Evolutionary conservation across 2,113 vertebrate species (phyloP).

Genomic region (Rattus rattus): DNA sequence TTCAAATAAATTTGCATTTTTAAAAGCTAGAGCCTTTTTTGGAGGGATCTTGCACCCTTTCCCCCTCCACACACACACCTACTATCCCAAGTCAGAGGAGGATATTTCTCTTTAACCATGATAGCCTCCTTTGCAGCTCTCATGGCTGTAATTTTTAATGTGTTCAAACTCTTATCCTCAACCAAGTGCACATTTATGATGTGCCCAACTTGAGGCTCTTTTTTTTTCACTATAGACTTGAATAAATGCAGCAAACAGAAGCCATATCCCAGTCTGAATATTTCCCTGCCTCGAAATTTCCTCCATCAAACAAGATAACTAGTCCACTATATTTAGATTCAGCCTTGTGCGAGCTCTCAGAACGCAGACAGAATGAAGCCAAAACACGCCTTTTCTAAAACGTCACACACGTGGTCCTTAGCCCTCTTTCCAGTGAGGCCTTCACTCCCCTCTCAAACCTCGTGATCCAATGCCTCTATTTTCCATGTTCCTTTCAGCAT

Average conservation of each 20-base stretch:
- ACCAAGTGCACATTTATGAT: background rate
- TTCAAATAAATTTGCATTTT: background rate
- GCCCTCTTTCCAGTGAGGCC: no score
- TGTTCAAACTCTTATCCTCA: background rate
- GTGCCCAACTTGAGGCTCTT: background rate
- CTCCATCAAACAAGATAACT: background rate
- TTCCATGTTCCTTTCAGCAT: background rate
- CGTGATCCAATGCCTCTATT: background rate
- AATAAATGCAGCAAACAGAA: background rate
- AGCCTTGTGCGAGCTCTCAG: background rate
- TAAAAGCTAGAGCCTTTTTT: background rate
- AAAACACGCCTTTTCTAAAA: background rate
- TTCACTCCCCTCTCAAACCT: background rate
- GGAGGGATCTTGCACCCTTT: background rate
- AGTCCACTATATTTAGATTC: background rate
- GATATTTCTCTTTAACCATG: background rate
- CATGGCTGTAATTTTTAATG: background rate
- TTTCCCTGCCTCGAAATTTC: background rate
- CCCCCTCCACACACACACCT: fast-evolving
- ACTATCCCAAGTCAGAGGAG: background rate
- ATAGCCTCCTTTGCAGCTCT: background rate
- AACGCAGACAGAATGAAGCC: background rate
- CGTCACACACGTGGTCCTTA: background rate
- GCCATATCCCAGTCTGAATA: background rate
- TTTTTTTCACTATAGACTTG: background rate